Percentiles rank a stretch among this genome's conserved stretches.
These are phyloP conservation scores for Anguilla anguilla DNA, from an alignment of 2,797 vertebrate species.

Conservation along the genomic window DNA sequence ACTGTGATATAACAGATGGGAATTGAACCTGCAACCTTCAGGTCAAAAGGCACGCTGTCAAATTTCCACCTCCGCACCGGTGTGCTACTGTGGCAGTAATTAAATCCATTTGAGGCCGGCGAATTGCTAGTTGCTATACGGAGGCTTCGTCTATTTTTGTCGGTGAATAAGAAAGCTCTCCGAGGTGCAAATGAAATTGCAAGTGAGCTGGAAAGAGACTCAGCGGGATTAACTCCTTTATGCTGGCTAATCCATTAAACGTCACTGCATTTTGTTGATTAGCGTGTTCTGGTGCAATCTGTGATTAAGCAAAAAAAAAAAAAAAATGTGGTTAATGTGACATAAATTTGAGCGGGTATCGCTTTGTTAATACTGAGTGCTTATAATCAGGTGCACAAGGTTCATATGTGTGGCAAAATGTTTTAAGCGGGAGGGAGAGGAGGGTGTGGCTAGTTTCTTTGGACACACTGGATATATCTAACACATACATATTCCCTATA, in stretches of 20 bases:
- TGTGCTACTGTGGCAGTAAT: not conserved
- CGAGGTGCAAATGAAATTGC: constrained; percentile 13
- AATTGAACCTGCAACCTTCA: not conserved
- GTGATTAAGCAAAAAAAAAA: not conserved
- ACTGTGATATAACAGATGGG: not conserved
- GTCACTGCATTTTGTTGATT: constrained; percentile 1
- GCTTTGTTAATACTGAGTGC: not conserved
- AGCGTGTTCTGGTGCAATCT: not conserved
- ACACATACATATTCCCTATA: not conserved
- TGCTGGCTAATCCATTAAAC: constrained; percentile 5
- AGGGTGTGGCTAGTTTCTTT: not conserved
- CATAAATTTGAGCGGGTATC: not conserved
- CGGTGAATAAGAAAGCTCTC: constrained; percentile 7
- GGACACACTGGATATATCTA: not conserved
- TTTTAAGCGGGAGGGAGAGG: not conserved
- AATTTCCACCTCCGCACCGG: not conserved
- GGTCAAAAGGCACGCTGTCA: not conserved
- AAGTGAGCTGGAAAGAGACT: not conserved
- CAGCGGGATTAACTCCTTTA: constrained; percentile 2
- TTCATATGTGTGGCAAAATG: not conserved
- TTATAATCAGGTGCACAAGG: not conserved
- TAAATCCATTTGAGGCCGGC: not conserved
- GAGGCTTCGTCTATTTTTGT: constrained; percentile 7
- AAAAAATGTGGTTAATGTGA: not conserved
- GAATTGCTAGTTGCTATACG: not conserved